A percentile compares a stretch with the other conserved stretches of the same genome.
phyloP scores from a whole-genome alignment of 2,113 vertebrate species.

The Phrynosoma platyrhinos region DNA sequence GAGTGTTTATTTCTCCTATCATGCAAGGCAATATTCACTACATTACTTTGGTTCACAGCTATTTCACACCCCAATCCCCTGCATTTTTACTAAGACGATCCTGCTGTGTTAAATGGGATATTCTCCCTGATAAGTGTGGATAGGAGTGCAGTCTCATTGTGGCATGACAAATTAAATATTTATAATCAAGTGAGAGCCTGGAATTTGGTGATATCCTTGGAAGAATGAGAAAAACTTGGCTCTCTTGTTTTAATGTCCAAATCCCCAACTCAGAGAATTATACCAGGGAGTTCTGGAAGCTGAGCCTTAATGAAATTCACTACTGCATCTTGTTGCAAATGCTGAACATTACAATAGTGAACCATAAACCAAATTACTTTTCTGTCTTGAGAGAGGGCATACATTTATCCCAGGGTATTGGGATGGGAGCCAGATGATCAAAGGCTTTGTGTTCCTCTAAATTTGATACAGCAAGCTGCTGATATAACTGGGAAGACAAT shows the following conservation, averaged over 20 bases:
- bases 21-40: not conserved
- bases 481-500: not conserved
- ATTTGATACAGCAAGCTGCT: not conserved
- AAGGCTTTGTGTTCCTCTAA: constrained; percentile 5
- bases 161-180: not conserved
- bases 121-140: not conserved
- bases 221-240: not conserved
- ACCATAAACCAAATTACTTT: constrained; percentile 38
- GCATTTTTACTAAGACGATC: not conserved
- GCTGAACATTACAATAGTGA: not conserved
- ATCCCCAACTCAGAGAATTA: not conserved
- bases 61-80: not conserved
- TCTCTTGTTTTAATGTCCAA: constrained; percentile 2
- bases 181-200: not conserved
- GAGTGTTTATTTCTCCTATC: not conserved
- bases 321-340: constrained; percentile 5
- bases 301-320: constrained; percentile 7
- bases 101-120: not conserved
- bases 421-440: not conserved
- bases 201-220: not conserved
- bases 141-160: not conserved
- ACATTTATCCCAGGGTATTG: constrained; percentile 17
- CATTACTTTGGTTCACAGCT: not conserved
- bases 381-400: not conserved
- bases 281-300: not conserved